These are phyloP conservation scores for Latrodectus hesperus DNA, from an alignment of 2,888 invertebrate genomes.

Conservation along the genomic window DNA sequence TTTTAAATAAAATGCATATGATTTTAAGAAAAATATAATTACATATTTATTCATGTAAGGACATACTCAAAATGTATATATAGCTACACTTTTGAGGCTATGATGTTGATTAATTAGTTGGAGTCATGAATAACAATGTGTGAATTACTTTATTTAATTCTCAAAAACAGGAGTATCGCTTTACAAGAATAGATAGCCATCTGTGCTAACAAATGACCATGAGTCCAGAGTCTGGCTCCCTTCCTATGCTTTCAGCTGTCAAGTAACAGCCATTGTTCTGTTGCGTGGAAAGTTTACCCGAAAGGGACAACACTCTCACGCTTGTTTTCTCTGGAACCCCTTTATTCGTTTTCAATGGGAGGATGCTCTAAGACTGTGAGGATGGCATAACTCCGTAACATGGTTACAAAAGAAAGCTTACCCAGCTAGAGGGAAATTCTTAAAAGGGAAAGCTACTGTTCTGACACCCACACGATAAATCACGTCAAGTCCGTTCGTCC, in stretches of 20 bases:
- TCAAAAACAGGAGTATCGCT: no score
- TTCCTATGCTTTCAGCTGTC: neutral
- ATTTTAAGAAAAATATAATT: no score
- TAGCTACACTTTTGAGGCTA: no score
- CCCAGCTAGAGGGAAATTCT: neutral
- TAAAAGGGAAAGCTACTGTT: constrained; percentile 6
- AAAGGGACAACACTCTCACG: neutral
- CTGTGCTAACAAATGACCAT: neutral
- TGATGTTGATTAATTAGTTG: no score
- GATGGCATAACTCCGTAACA: constrained; percentile 48
- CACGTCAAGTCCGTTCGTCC: constrained; percentile 17
- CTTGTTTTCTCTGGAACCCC: neutral
- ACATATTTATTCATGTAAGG: no score
- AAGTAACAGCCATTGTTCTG: neutral
- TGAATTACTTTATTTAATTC: no score
- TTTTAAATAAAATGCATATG: no score
- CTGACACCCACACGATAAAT: constrained; percentile 51
- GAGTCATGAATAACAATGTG: no score
- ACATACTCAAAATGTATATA: no score
- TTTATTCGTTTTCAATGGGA: constrained; percentile 20
- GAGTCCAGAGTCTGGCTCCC: no score
- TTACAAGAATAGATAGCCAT: neutral
- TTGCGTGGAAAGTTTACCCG: no score
- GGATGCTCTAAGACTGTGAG: neutral
- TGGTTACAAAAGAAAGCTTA: constrained; percentile 22